Evolutionary conservation across 2,888 invertebrate genomes (phyloP).

Genomic region (Scaptomyza caliginosa): DNA sequence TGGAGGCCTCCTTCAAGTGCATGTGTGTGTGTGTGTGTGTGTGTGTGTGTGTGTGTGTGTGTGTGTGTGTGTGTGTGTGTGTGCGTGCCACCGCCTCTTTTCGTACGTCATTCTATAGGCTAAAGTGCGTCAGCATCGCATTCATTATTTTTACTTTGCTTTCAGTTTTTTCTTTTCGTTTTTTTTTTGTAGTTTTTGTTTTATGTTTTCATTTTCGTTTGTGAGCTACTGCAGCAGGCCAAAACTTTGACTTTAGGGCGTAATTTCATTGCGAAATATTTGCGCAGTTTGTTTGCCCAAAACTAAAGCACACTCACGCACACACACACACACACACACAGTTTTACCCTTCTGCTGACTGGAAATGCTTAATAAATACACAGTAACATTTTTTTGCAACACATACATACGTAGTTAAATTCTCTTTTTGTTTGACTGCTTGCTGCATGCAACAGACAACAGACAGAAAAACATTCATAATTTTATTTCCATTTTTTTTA

Average conservation of each 20-base stretch:
- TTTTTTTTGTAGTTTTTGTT: conserved; percentile 10
- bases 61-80: conserved; percentile 1
- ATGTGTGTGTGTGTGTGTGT: conserved; percentile 3
- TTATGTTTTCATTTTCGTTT: conserved; percentile 40
- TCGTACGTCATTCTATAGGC: conserved; percentile 44
- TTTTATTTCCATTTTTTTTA: conserved; percentile 48
- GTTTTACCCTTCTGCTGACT: background rate
- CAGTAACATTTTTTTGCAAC: conserved; percentile 20
- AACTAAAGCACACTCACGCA: conserved; percentile 41
- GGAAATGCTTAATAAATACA: conserved; percentile 72
- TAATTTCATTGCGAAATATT: conserved; percentile 76
- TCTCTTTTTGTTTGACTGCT: conserved; percentile 32
- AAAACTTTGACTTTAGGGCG: conserved; percentile 75
- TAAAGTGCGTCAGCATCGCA: conserved; percentile 62
- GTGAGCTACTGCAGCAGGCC: conserved; percentile 33
- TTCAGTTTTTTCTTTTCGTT: conserved; percentile 19
- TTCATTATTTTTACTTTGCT: conserved; percentile 68
- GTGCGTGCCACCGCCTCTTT: conserved; percentile 35
- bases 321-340: conserved; percentile 13
- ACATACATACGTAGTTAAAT: conserved; percentile 13
- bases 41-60: conserved; percentile 1
- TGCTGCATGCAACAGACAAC: conserved; percentile 16
- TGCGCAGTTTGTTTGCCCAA: conserved; percentile 57
- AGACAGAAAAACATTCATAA: conserved; percentile 63
- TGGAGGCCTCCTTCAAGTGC: conserved; percentile 23